These are phyloP conservation scores for Polia nebulosa DNA, from an alignment of 2,888 invertebrate species.

Conservation along the genomic window DNA sequence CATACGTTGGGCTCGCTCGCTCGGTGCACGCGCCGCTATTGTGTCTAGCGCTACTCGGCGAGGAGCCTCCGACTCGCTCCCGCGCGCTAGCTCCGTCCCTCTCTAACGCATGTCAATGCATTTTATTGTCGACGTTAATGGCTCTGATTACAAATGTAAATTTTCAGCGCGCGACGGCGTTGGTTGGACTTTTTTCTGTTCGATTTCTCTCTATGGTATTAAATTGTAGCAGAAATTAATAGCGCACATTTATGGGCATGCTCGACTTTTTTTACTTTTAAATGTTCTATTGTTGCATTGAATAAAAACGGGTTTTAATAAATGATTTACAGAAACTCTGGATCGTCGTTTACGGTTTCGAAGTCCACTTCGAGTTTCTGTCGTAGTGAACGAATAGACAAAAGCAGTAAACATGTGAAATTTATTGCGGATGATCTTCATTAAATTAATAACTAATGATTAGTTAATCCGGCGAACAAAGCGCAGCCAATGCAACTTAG, in stretches of 20 bases:
- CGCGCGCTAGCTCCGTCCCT: constrained; percentile 79
- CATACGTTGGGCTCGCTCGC: constrained; percentile 78
- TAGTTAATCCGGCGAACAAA: constrained; percentile 56
- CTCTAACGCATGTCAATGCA: constrained; percentile 87
- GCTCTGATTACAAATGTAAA: constrained; percentile 90
- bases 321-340: constrained; percentile 42
- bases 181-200: constrained; percentile 86
- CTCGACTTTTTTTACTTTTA: constrained; percentile 67
- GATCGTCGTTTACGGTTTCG: constrained; percentile 37
- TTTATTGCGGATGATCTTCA: constrained; percentile 40
- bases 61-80: constrained; percentile 76
- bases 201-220: constrained; percentile 87
- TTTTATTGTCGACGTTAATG: constrained; percentile 91
- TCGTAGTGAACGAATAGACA: constrained; percentile 6
- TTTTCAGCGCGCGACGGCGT: constrained; percentile 89
- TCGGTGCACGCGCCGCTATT: constrained; percentile 88
- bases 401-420: constrained; percentile 43
- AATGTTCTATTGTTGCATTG: constrained; percentile 68
- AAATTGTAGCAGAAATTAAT: constrained; percentile 86
- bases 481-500: constrained; percentile 70
- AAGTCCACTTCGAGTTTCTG: constrained; percentile 25
- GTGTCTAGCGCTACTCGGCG: constrained; percentile 85
- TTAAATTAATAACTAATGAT: constrained; percentile 59
- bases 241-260: constrained; percentile 71
- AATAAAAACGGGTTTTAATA: constrained; percentile 58